Conservation (phyloP, 2,888 invertebrate genomes). For the Drosophila differens region DNA sequence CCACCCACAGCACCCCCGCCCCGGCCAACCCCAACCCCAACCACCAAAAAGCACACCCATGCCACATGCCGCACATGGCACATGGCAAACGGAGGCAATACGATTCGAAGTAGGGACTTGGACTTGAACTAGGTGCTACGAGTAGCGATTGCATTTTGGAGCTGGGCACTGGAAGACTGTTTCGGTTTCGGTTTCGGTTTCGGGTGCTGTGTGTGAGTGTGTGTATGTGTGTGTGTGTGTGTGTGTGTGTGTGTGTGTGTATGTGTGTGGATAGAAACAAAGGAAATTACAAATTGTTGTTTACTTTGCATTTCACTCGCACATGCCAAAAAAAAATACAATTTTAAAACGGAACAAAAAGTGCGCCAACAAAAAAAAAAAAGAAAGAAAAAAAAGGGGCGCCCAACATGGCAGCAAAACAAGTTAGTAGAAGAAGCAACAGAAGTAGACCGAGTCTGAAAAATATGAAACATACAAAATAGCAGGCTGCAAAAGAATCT, state of each 20-base stretch:
- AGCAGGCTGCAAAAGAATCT: conserved; percentile 17
- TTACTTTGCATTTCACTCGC: conserved; percentile 75
- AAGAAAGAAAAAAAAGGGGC: neutral
- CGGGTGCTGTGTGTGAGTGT: neutral
- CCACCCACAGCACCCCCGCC: conserved; percentile 22
- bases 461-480: conserved; percentile 32
- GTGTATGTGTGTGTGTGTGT: neutral
- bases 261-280: conserved; percentile 45
- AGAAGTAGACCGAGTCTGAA: conserved; percentile 19
- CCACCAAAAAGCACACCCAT: conserved; percentile 37
- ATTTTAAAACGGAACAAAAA: conserved; percentile 28
- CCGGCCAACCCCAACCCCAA: neutral
- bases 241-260: neutral
- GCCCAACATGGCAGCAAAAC: conserved; percentile 12
- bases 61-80: conserved; percentile 29
- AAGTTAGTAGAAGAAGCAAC: conserved; percentile 7
- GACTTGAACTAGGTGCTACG: conserved; percentile 20
- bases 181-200: neutral
- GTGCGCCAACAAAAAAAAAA: conserved; percentile 38
- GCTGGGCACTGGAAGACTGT: conserved; percentile 1
- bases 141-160: neutral
- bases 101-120: conserved; percentile 10
- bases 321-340: conserved; percentile 20
- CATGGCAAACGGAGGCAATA: conserved; percentile 16
- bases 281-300: conserved; percentile 80